A percentile compares a stretch with the other conserved stretches of the same genome.
phyloP scores from a whole-genome alignment of 2,797 vertebrate species.

The Poeciliopsis gracilis region DNA sequence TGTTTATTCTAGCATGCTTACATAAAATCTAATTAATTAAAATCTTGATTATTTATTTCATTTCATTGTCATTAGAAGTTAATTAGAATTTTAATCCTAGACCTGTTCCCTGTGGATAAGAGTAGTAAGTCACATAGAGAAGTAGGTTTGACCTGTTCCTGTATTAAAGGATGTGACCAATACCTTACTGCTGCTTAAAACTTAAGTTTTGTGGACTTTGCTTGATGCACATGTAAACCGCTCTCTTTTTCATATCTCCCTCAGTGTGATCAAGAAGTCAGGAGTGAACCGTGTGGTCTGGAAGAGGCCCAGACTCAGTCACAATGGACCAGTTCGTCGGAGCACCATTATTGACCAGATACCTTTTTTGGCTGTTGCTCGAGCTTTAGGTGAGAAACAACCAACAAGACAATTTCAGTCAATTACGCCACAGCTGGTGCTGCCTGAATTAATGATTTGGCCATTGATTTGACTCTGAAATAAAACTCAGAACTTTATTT shows the following conservation, averaged over 20 bases:
- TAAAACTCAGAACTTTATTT: not conserved
- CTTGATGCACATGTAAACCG: not conserved
- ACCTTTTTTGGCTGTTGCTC: slow-evolving; percentile 94
- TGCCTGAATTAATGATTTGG: not conserved
- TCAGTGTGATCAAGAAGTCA: slow-evolving; percentile 96
- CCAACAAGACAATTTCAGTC: not conserved
- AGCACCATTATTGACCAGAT: slow-evolving; percentile 98
- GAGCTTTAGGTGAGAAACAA: slow-evolving; percentile 89
- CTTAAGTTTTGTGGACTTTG: not conserved
- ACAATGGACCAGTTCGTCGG: slow-evolving; percentile 93
- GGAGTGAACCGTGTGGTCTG: slow-evolving; percentile 97
- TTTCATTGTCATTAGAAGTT: not conserved
- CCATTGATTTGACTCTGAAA: not conserved
- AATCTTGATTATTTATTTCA: not conserved
- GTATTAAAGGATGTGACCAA: not conserved
- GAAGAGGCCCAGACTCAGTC: slow-evolving; percentile 93
- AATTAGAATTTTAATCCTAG: not conserved
- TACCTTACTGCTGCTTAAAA: not conserved
- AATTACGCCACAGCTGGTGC: not conserved
- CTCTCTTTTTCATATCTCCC: not conserved
- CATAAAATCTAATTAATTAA: not conserved
- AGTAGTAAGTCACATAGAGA: not conserved
- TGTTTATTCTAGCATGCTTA: not conserved
- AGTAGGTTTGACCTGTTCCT: not conserved
- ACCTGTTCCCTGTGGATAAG: not conserved